Percentiles rank a stretch among this genome's conserved stretches.
phyloP scores from a whole-genome alignment of 2,113 vertebrate genomes.

The Ictidomys tridecemlineatus region DNA sequence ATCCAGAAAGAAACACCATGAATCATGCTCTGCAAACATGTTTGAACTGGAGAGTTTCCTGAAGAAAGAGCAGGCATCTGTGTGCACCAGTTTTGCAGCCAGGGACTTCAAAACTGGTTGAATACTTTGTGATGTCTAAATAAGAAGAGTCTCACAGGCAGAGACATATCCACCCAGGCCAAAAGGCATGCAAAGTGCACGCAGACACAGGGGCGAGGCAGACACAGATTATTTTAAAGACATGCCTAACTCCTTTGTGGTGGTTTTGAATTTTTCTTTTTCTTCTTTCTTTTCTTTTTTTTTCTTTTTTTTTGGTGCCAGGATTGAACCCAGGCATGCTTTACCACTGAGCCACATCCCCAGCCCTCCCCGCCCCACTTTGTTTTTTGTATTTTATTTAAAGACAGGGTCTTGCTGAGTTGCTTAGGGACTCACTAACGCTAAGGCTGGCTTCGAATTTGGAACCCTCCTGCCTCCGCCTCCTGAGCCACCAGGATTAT shows the following conservation, averaged over 20 bases:
- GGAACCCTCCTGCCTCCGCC: too few relatives aligned
- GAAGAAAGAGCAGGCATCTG: conserved; percentile 69
- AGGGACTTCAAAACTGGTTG: conserved; percentile 72
- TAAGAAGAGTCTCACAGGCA: conserved; percentile 73
- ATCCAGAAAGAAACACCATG: conserved; percentile 86
- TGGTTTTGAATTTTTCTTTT: background rate
- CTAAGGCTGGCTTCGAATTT: too few relatives aligned
- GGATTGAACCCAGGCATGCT: too few relatives aligned
- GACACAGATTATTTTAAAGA: background rate
- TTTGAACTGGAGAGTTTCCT: conserved; percentile 82
- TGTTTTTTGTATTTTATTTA: too few relatives aligned
- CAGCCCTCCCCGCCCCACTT: too few relatives aligned
- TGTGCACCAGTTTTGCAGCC: conserved; percentile 21
- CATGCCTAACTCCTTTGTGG: background rate
- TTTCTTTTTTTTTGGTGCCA: background rate
- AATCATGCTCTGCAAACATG: conserved; percentile 85
- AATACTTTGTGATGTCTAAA: conserved; percentile 66
- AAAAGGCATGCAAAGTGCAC: conserved; percentile 70
- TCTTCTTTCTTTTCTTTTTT: too few relatives aligned
- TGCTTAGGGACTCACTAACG: too few relatives aligned
- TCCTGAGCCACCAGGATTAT: too few relatives aligned
- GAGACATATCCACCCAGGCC: conserved; percentile 63
- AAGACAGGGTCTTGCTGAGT: too few relatives aligned
- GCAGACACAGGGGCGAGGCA: background rate
- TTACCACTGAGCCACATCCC: too few relatives aligned